phyloP scores from a whole-genome alignment of 1,140 invertebrate genomes.

The Adelges cooleyi region DNA sequence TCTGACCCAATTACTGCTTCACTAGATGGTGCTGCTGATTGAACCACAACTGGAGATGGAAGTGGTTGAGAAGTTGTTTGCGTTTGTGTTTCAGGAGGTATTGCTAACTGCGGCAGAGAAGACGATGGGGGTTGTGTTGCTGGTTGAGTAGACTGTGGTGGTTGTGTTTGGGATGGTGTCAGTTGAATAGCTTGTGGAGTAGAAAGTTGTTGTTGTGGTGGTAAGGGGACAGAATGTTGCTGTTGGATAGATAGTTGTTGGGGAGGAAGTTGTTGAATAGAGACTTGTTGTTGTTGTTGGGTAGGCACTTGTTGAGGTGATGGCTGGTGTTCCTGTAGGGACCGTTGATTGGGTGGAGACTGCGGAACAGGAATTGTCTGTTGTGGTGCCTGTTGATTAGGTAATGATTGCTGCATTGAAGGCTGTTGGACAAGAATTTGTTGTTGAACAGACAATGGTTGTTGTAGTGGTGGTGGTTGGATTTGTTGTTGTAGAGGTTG shows the following conservation, averaged over 20 bases:
- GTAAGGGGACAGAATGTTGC: conserved; percentile 16
- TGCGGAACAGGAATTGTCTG: neutral
- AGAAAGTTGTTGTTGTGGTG: neutral
- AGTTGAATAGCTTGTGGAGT: neutral
- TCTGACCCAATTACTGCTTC: neutral
- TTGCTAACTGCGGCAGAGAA: neutral
- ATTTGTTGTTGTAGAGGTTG: neutral
- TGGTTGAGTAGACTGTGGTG: conserved; percentile 18
- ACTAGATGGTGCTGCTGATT: neutral
- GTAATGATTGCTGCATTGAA: neutral
- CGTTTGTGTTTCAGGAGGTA: neutral
- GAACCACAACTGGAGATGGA: neutral
- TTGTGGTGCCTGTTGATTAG: neutral
- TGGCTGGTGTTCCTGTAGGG: conserved; percentile 24
- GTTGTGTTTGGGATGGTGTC: neutral
- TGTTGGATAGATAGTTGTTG: conserved; percentile 32
- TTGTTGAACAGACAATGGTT: neutral
- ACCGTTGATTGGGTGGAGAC: conserved; percentile 24
- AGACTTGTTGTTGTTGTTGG: conserved; percentile 34
- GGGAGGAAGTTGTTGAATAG: conserved; percentile 33
- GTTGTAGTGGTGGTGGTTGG: neutral
- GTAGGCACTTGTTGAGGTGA: conserved; percentile 32
- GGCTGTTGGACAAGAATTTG: neutral
- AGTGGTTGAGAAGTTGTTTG: neutral
- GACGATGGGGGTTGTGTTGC: no score